A percentile compares a stretch with the other conserved stretches of the same genome.
Evolutionary conservation across 2,113 vertebrate species (phyloP).

Genomic region (Protomyctophum bolini): DNA sequence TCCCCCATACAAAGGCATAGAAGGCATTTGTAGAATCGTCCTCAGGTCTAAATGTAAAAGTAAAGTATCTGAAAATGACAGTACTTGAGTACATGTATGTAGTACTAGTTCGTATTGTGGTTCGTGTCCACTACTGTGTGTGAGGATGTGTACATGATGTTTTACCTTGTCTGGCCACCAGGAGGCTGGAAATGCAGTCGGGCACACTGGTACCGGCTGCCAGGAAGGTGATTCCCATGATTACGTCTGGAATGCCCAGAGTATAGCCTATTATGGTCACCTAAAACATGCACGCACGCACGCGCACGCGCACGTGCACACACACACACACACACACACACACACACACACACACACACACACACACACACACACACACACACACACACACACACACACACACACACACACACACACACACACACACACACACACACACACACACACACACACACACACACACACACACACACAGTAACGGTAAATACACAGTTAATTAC

Average conservation of each 20-base stretch:
- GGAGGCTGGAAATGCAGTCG: conserved; percentile 91
- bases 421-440: background rate
- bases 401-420: background rate
- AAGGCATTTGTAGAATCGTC: no score
- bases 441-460: background rate
- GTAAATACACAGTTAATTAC: no score
- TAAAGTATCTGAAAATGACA: no score
- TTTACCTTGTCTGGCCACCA: conserved; percentile 90
- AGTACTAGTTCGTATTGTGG: no score
- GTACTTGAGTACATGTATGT: no score
- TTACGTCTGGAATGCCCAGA: conserved; percentile 89
- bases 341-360: conserved; percentile 3
- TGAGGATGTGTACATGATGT: background rate
- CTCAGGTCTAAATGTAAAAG: no score
- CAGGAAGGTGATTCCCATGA: conserved; percentile 93
- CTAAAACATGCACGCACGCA: conserved; percentile 62
- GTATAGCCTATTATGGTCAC: conserved; percentile 90
- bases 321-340: background rate
- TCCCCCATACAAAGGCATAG: no score
- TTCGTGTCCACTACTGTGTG: no score
- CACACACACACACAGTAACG: no score
- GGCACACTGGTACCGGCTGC: conserved; percentile 90
- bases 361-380: background rate
- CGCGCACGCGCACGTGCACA: background rate
- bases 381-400: background rate